A percentile compares a stretch with the other conserved stretches of the same genome.
Evolutionary conservation across 2,797 vertebrate genomes (phyloP).

Genomic region (Toxotes lorentzi): DNA sequence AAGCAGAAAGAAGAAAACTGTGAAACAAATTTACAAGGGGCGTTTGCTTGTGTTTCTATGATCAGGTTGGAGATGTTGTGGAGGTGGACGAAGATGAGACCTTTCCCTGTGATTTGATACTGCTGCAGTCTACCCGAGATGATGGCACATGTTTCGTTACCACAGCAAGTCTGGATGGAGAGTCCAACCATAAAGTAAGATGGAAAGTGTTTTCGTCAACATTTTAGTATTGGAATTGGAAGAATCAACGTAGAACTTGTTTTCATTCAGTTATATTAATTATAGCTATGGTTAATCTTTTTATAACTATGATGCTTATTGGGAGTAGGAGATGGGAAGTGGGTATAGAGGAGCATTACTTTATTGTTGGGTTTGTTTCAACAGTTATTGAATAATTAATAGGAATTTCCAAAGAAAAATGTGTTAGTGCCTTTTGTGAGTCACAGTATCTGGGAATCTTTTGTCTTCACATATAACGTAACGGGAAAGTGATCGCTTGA

Average conservation of each 20-base stretch:
- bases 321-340: background rate
- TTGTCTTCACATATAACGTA: conserved; percentile 3
- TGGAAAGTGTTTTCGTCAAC: background rate
- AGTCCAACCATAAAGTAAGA: conserved; percentile 97
- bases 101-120: conserved; percentile 98
- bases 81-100: conserved; percentile 95
- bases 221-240: background rate
- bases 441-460: conserved; percentile 5
- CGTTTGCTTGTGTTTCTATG: conserved; percentile 29
- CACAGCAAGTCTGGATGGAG: conserved; percentile 97
- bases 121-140: conserved; percentile 90
- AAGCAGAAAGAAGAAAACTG: background rate
- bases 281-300: background rate
- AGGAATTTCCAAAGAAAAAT: background rate
- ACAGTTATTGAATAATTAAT: background rate
- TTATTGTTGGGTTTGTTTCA: background rate
- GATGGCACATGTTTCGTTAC: conserved; percentile 96
- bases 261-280: background rate
- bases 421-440: conserved; percentile 8
- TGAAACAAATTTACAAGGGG: conserved; percentile 2
- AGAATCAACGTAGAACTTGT: background rate
- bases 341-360: background rate
- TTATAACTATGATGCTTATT: background rate
- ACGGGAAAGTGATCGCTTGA: conserved; percentile 26
- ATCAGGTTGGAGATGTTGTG: conserved; percentile 95